Percentiles rank a stretch among this genome's conserved stretches.
These are phyloP conservation scores for Cecidostiba fungosa DNA, from an alignment of 2,888 invertebrate genomes.

Conservation along the genomic window DNA sequence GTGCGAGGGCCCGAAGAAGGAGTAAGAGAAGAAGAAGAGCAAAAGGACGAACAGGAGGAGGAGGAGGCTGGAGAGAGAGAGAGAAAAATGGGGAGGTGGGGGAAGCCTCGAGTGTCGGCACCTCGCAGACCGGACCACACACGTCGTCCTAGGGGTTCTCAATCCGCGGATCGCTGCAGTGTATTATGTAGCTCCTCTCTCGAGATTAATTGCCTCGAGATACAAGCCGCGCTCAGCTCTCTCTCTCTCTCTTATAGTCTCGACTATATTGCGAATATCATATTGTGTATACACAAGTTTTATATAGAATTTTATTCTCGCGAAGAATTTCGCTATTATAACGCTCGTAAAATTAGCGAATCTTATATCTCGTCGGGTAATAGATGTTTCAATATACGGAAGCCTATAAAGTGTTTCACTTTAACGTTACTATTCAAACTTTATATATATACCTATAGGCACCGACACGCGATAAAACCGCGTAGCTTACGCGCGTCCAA, in stretches of 20 bases:
- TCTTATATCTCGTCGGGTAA: neutral
- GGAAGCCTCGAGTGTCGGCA: conserved; percentile 79
- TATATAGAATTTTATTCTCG: neutral
- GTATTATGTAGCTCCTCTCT: conserved; percentile 12
- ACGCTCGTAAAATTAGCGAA: neutral
- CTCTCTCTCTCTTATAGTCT: too few species aligned
- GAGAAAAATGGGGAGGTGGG: conserved; percentile 68
- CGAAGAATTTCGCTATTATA: neutral
- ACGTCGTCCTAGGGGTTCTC: conserved; percentile 78
- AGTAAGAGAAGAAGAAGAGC: conserved; percentile 23
- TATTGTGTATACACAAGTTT: too few species aligned
- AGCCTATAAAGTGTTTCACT: neutral
- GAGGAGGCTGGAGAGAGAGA: conserved; percentile 58
- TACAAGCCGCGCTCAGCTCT: conserved; percentile 4
- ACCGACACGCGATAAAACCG: neutral
- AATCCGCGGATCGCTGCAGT: conserved; percentile 68
- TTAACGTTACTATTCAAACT: neutral
- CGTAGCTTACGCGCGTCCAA: neutral
- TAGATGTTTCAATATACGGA: neutral
- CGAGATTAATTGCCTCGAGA: conserved; percentile 56
- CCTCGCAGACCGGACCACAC: conserved; percentile 79
- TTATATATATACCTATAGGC: too few species aligned
- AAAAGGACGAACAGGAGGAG: neutral
- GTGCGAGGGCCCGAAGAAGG: conserved; percentile 69
- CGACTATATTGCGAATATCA: too few species aligned